Base-by-base conservation (phyloP, 2,888 invertebrate species). In the Ophion costatus region DNA sequence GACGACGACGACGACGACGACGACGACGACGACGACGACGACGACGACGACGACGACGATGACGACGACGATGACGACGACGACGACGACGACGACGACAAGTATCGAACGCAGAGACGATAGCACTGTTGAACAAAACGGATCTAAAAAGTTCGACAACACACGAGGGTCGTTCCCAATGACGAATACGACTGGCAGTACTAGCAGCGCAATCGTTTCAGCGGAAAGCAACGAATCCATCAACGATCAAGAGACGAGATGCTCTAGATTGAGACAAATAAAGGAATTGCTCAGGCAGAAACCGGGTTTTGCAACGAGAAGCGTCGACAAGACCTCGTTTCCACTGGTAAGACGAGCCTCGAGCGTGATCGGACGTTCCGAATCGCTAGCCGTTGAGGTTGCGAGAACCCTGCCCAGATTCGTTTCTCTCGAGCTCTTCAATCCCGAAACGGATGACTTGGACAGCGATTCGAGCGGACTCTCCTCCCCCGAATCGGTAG, bases 391-490 rank as follows among this genome's bases (percentile, higher is more conserved):
- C 5, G 95, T 96, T 29, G 75, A 82, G 20, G 59, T 7, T n/a
- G 96, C 95, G 0, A 96, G 96, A 89, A 95, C 96, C 66, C 94
- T 97, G 80, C 97, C 97, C 0, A 96, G 97, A 86, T 94, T 98
- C 20, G 95, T 98, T 91, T 96, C 97, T 0, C 93, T 98, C 80
- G 98, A 98, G 91, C 94, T 98, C 4, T 98, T 98, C 91, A 98
- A 98, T 94, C 98, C 98, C 1, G 98, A 98, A 91, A 97, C 97
- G 7, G 98, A 98, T 91, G 98, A 98, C 90, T 95, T 98, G 93
- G 98, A 98, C 92, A 98, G 98, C 90, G 98, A 98, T 92, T 98
- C 97, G 0, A 97, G 97, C 90, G 97, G 97, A 4, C 97, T 97
- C 14, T 98, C 98, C 0, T 98, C 98, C 0, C 98, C 98, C 2